Percentiles rank a stretch among this genome's conserved stretches.
phyloP scores from a whole-genome alignment of 2,888 invertebrate genomes.

The Ypsolopha scabrella region DNA sequence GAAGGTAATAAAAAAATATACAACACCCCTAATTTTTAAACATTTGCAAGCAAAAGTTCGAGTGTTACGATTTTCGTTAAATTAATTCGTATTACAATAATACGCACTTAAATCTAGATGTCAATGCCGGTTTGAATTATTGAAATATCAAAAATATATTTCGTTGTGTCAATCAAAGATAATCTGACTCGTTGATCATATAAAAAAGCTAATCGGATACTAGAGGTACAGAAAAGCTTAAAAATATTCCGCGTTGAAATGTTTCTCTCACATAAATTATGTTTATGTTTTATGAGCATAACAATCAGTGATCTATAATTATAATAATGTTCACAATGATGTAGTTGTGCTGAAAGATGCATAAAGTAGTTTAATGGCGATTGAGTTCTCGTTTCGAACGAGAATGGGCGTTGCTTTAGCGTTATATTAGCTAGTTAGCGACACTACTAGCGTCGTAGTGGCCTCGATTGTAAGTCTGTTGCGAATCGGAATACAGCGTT shows the following conservation, averaged over 20 bases:
- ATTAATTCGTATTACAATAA: slow-evolving; percentile 6
- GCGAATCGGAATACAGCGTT: background rate
- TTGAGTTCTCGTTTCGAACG: slow-evolving; percentile 14
- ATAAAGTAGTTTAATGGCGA: slow-evolving; percentile 4
- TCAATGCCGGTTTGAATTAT: background rate
- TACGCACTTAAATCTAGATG: background rate
- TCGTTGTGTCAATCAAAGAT: background rate
- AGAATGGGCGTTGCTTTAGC: slow-evolving; percentile 7
- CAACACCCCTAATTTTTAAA: slow-evolving; percentile 17
- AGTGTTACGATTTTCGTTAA: slow-evolving; percentile 8
- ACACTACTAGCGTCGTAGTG: too few species aligned
- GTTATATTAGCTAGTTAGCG: too few species aligned
- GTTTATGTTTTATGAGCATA: slow-evolving; percentile 49
- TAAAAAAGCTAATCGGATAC: slow-evolving; percentile 44
- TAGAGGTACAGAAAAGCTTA: slow-evolving; percentile 1
- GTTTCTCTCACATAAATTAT: slow-evolving; percentile 59
- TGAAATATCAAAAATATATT: background rate
- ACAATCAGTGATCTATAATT: slow-evolving; percentile 67
- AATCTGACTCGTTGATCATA: slow-evolving; percentile 19
- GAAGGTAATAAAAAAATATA: slow-evolving; percentile 22
- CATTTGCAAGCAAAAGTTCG: slow-evolving; percentile 16
- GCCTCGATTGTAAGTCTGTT: background rate
- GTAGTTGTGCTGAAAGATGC: background rate
- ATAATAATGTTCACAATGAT: slow-evolving; percentile 48
- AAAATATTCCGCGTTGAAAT: slow-evolving; percentile 23